These are phyloP conservation scores for Myotis myotis DNA, from an alignment of 2,797 vertebrate species.

Conservation along the genomic window DNA sequence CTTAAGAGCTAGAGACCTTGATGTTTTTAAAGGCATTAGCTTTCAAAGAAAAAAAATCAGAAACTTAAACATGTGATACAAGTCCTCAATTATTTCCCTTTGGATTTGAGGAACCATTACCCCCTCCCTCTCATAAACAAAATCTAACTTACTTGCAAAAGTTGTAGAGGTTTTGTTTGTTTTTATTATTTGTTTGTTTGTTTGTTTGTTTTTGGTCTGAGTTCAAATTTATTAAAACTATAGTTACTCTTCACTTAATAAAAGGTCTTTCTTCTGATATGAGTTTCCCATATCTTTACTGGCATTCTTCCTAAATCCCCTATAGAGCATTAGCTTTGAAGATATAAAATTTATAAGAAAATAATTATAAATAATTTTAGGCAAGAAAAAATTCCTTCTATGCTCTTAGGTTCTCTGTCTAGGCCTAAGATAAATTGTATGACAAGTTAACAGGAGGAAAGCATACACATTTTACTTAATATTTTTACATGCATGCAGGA, in stretches of 20 bases:
- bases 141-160: background rate
- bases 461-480: background rate
- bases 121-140: background rate
- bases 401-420: background rate
- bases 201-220: background rate
- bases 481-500: background rate
- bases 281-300: background rate
- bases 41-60: slow-evolving; percentile 20
- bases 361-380: background rate
- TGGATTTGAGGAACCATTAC: background rate
- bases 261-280: background rate
- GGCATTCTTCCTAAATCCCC: background rate
- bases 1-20: background rate
- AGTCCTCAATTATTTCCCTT: slow-evolving; percentile 12
- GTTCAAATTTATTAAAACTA: slow-evolving; percentile 21
- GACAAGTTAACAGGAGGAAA: background rate
- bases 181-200: background rate
- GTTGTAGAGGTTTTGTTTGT: background rate
- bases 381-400: background rate
- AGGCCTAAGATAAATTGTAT: background rate
- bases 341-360: background rate
- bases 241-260: background rate
- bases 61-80: slow-evolving; percentile 13
- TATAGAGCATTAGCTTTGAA: background rate
- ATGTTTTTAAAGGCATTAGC: background rate